These are phyloP conservation scores for Sebastes variabilis DNA, from an alignment of 2,797 vertebrate species.

Conservation along the genomic window DNA sequence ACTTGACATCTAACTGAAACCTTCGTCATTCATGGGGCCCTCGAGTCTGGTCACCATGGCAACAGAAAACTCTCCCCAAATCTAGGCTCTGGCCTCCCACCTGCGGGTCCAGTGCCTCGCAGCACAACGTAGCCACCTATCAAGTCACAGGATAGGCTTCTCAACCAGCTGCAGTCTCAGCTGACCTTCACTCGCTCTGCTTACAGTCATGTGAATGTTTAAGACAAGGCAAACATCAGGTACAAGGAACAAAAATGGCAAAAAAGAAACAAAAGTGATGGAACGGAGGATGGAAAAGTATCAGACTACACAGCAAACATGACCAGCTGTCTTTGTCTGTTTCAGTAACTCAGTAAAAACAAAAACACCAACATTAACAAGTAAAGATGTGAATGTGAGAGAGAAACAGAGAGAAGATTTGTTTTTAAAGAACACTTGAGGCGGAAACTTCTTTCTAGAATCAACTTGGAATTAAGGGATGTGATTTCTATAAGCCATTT, in stretches of 20 bases:
- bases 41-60: slow-evolving; percentile 32
- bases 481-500: neutral
- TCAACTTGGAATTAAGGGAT: neutral
- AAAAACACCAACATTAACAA: neutral
- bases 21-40: slow-evolving; percentile 15
- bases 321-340: slow-evolving; percentile 52
- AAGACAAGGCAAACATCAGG: slow-evolving; percentile 29
- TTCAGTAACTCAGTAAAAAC: slow-evolving; percentile 1
- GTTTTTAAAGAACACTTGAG: slow-evolving; percentile 20
- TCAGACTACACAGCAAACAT: slow-evolving; percentile 38
- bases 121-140: slow-evolving; percentile 46
- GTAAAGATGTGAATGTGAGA: neutral
- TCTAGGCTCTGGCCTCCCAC: slow-evolving; percentile 1
- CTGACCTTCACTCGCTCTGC: slow-evolving; percentile 22
- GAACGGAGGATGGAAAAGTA: slow-evolving; percentile 1
- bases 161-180: slow-evolving; percentile 36
- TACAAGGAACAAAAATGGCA: slow-evolving; percentile 4
- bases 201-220: slow-evolving; percentile 7
- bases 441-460: neutral
- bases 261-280: neutral
- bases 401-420: neutral
- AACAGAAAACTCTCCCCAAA: slow-evolving; percentile 28
- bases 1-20: neutral
- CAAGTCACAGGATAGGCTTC: slow-evolving; percentile 67
- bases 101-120: slow-evolving; percentile 1